These are phyloP conservation scores for Odontophorus gujanensis DNA, from an alignment of 2,113 vertebrate genomes.

Conservation along the genomic window DNA sequence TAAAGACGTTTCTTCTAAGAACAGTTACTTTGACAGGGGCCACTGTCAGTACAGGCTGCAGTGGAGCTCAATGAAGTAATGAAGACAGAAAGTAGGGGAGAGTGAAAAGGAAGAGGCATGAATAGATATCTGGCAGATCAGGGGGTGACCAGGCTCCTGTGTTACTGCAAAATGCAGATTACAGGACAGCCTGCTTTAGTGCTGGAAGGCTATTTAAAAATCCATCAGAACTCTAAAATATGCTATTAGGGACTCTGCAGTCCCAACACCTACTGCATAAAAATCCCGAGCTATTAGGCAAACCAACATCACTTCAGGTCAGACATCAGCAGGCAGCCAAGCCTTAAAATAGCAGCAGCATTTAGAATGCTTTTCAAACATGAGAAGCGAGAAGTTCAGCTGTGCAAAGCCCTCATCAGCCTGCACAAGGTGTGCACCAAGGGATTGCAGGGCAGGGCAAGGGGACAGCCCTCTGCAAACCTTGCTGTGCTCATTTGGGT, in stretches of 20 bases:
- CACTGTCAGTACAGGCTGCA: neutral
- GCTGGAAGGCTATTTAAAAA: conserved; percentile 36
- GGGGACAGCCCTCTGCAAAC: neutral
- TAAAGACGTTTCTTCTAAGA: neutral
- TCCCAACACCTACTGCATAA: neutral
- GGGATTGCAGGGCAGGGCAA: neutral
- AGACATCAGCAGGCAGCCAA: conserved; percentile 5
- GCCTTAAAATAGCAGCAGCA: neutral
- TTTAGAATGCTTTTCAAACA: conserved; percentile 8
- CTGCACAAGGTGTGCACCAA: neutral
- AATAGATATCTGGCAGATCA: neutral
- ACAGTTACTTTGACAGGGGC: neutral
- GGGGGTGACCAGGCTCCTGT: neutral
- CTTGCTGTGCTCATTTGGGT: neutral
- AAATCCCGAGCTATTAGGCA: conserved; percentile 1
- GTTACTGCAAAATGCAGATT: neutral
- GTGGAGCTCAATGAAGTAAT: fast-evolving
- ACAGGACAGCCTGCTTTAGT: neutral
- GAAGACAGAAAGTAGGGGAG: neutral
- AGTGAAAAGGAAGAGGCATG: neutral
- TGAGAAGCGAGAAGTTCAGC: neutral
- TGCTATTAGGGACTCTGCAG: neutral
- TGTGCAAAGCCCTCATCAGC: neutral
- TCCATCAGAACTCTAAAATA: conserved; percentile 31
- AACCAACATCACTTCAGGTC: neutral